Evolutionary conservation across 2,888 invertebrate species (phyloP).

Genomic region (Drosophila austrosaltans): DNA sequence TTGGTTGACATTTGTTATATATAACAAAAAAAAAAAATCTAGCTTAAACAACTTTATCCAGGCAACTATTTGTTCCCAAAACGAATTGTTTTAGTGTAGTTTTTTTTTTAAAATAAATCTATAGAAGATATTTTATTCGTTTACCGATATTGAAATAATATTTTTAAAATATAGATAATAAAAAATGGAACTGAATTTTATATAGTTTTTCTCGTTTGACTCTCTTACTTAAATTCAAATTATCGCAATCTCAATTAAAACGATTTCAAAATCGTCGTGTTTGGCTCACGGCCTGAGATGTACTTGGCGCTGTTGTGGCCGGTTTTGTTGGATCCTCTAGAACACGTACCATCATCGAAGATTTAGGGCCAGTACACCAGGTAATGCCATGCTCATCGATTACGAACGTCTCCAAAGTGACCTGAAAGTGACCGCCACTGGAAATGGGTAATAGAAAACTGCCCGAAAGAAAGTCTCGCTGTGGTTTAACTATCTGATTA

Average conservation of each 20-base stretch:
- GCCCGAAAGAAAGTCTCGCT: conserved; percentile 96
- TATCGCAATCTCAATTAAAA: not conserved
- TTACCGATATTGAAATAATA: not conserved
- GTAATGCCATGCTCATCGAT: conserved; percentile 92
- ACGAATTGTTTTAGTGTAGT: too few species aligned
- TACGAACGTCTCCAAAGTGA: conserved; percentile 93
- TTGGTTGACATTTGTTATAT: too few species aligned
- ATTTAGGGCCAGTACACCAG: conserved; percentile 96
- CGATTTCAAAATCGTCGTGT: conserved; percentile 69
- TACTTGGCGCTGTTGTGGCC: conserved; percentile 62
- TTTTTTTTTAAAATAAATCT: too few species aligned
- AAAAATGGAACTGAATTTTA: not conserved
- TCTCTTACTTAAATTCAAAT: not conserved
- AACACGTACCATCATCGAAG: conserved; percentile 84
- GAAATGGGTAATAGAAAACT: conserved; percentile 90
- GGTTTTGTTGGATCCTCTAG: conserved; percentile 82
- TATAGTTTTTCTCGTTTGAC: not conserved
- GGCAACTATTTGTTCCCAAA: too few species aligned
- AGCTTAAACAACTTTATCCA: too few species aligned
- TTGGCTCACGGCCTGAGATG: conserved; percentile 70
- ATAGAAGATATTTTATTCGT: too few species aligned
- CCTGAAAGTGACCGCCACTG: conserved; percentile 88
- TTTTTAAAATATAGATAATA: not conserved
- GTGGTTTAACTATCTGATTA: conserved; percentile 93
- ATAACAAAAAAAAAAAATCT: too few species aligned